Percentiles rank a stretch among this genome's conserved stretches.
phyloP scores from a whole-genome alignment of 2,113 vertebrate genomes.

The Emydura subglobosa region DNA sequence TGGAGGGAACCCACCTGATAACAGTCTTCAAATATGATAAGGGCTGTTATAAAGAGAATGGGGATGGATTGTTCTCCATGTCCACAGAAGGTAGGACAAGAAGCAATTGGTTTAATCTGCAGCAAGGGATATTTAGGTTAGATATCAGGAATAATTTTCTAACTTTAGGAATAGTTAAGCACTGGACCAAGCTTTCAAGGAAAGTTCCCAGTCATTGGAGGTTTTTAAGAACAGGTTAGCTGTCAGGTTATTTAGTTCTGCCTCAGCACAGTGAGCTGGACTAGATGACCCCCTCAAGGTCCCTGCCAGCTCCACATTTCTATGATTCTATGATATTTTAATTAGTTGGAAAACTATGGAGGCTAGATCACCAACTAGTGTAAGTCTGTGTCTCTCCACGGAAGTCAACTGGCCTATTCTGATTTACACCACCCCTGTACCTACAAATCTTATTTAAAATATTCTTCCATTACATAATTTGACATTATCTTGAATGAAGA shows the following conservation, averaged over 20 bases:
- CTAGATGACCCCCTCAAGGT: neutral
- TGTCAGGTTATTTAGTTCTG: neutral
- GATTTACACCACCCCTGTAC: neutral
- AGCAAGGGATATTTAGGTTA: neutral
- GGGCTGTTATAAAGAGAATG: too few species aligned
- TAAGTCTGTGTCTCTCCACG: neutral
- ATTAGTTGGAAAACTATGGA: neutral
- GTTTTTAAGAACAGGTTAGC: too few species aligned
- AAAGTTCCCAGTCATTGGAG: neutral
- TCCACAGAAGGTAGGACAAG: too few species aligned
- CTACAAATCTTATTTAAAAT: neutral
- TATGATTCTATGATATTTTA: rapidly evolving
- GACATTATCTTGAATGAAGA: neutral
- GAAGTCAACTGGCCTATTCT: neutral
- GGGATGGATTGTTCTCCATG: neutral
- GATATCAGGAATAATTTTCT: neutral
- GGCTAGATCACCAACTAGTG: rapidly evolving
- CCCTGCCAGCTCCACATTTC: neutral
- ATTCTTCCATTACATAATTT: neutral
- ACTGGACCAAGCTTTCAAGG: neutral
- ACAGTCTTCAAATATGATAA: neutral
- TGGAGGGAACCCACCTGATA: neutral
- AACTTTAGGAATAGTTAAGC: neutral
- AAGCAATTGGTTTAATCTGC: neutral
- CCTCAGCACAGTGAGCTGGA: neutral